Evolutionary conservation across 2,888 invertebrate species (phyloP), one percentile per base, ranked within the genome.

Genomic region (Ommatoiulus sabulosus): DNA sequence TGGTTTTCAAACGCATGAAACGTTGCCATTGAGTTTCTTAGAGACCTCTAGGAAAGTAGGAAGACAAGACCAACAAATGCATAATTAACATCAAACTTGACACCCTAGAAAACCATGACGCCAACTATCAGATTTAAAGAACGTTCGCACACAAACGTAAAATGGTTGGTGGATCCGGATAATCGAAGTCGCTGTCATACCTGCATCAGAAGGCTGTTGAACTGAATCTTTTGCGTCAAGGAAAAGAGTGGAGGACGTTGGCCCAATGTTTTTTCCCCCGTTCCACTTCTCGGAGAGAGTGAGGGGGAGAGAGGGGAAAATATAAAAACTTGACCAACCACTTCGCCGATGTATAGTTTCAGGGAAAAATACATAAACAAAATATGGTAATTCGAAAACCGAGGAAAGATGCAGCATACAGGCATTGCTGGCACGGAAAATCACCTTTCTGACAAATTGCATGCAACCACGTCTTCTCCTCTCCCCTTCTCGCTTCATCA

Each of bases 231-330:
- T 24, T 20, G 24, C 5, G 72, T 17, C 20, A 72, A 72, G 72
- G 72, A 72, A 72, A 72, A 72, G 72, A 72, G 24, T 72, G 24
- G 72, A 72, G 72, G 72, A 72, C 72, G 72, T 72, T 72, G 72
- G 72, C 72, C 72, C 72, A 72, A 72, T 8, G 20, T 24, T 24
- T 72, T 24, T 63, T 72, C 2, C n/a, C 48, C 48, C 8, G 48
- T 48, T 48, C 48, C 48, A 48, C n/a, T 57, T 57, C 57, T 10
- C 57, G 5, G n/a, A 6, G 17, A 2, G 57, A 57, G 72, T 24
- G 24, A 24, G 72, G 72, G 72, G 72, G 72, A 72, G 72, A 24
- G 24, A 72, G 8, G 10, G 24, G 20, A 15, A 72, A 72, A 72
- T 8, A 6, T 1, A 72, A 72, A 72, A 72, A 72, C 72, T 72